A percentile compares a stretch with the other conserved stretches of the same genome.
phyloP scores from a whole-genome alignment of 2,888 invertebrate genomes.

The Acanthopleura granulata region DNA sequence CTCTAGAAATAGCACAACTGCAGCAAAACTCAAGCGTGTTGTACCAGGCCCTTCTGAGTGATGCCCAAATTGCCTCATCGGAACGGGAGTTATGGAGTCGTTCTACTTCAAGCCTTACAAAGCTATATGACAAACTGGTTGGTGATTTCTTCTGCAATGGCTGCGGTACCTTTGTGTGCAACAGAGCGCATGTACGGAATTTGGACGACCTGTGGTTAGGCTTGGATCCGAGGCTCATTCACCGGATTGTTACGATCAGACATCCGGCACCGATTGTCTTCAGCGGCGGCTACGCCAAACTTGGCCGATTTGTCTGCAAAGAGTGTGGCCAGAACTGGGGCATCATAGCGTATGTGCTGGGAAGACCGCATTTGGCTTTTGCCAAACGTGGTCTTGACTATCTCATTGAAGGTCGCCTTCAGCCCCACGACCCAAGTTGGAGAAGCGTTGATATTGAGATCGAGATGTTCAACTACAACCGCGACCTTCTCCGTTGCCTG shows the following conservation, averaged over 20 bases:
- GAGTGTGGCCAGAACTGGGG: neutral
- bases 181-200: neutral
- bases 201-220: neutral
- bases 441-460: no score
- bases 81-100: no score
- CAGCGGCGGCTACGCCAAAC: neutral
- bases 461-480: no score
- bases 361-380: neutral
- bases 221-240: neutral
- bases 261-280: neutral
- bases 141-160: neutral
- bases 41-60: no score
- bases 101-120: no score
- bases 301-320: conserved; percentile 7
- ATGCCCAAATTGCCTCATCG: no score
- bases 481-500: no score
- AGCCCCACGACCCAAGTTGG: no score
- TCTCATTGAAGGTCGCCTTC: no score
- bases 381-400: neutral
- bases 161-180: neutral
- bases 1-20: no score
- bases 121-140: no score
- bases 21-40: no score
- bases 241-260: neutral
- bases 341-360: neutral